These are phyloP conservation scores for Notothenia coriiceps DNA, from an alignment of 2,113 vertebrate species.

Conservation along the genomic window DNA sequence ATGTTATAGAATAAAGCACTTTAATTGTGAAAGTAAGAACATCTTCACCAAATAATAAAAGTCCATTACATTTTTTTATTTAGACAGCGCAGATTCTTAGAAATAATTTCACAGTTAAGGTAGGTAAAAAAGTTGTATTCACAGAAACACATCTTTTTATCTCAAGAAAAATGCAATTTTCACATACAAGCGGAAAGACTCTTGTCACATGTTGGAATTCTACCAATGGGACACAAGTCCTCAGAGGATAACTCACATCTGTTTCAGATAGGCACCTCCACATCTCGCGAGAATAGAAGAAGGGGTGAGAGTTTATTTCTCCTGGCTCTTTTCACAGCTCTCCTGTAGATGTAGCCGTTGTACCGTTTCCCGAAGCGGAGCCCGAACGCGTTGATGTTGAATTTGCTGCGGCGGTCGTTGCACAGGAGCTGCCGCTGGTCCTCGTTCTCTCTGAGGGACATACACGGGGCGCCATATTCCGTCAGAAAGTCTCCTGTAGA, in stretches of 20 bases:
- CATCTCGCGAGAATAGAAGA: slow-evolving; percentile 67
- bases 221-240: background rate
- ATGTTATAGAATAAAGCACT: too few relatives aligned
- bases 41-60: background rate
- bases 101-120: slow-evolving; percentile 3
- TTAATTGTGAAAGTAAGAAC: background rate
- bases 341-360: slow-evolving; percentile 17
- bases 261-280: slow-evolving; percentile 60
- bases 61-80: background rate
- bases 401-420: slow-evolving; percentile 80
- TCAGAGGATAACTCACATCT: background rate
- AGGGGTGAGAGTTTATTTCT: slow-evolving; percentile 48
- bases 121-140: slow-evolving; percentile 60
- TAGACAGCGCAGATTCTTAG: background rate
- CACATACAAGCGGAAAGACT: slow-evolving; percentile 2
- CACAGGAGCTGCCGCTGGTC: slow-evolving; percentile 79
- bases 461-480: slow-evolving; percentile 75
- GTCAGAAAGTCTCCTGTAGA: slow-evolving; percentile 26
- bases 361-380: slow-evolving; percentile 85
- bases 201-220: background rate
- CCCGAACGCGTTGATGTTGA: slow-evolving; percentile 87
- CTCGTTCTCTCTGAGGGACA: slow-evolving; percentile 76
- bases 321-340: slow-evolving; percentile 28
- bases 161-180: background rate
- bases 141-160: slow-evolving; percentile 15